Conservation (phyloP, 2,888 invertebrate species). For the Pseudococcus viburni region DNA sequence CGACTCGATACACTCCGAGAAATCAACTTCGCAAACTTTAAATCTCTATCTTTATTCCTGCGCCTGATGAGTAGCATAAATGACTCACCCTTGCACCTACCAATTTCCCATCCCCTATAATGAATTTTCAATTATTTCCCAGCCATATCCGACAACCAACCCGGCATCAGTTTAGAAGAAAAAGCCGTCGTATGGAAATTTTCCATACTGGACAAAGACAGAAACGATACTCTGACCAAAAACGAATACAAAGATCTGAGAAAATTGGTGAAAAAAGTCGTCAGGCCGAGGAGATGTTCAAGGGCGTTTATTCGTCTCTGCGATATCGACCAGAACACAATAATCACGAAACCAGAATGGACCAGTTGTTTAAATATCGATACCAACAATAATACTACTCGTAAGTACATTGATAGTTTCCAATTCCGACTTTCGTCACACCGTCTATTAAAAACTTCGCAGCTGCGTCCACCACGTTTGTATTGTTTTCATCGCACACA, state of each 20-base stretch:
- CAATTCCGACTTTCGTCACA: not conserved
- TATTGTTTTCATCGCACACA: not conserved
- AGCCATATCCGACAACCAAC: not conserved
- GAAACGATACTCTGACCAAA: slow-evolving; percentile 83
- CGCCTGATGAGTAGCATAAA: too few relatives aligned
- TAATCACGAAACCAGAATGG: slow-evolving; percentile 88
- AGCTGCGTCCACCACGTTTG: not conserved
- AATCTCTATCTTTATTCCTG: too few relatives aligned
- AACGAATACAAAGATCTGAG: slow-evolving; percentile 87
- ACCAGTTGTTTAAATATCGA: slow-evolving; percentile 81
- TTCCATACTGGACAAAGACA: slow-evolving; percentile 83
- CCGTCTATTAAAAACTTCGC: not conserved
- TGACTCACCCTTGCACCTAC: too few relatives aligned
- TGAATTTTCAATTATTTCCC: too few relatives aligned
- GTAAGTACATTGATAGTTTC: not conserved
- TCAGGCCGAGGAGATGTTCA: slow-evolving; percentile 91
- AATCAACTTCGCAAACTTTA: too few relatives aligned
- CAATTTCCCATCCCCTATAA: too few relatives aligned
- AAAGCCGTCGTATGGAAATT: slow-evolving; percentile 92
- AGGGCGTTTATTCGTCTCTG: slow-evolving; percentile 90
- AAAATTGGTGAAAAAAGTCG: slow-evolving; percentile 87
- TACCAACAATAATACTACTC: not conserved
- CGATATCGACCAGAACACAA: slow-evolving; percentile 86
- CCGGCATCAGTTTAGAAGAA: slow-evolving; percentile 58
- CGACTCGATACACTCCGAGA: too few relatives aligned